Evolutionary conservation across 1,140 invertebrate genomes (phyloP), one percentile per base, ranked within the genome.

Genomic region (Neodiprion pinetum): DNA sequence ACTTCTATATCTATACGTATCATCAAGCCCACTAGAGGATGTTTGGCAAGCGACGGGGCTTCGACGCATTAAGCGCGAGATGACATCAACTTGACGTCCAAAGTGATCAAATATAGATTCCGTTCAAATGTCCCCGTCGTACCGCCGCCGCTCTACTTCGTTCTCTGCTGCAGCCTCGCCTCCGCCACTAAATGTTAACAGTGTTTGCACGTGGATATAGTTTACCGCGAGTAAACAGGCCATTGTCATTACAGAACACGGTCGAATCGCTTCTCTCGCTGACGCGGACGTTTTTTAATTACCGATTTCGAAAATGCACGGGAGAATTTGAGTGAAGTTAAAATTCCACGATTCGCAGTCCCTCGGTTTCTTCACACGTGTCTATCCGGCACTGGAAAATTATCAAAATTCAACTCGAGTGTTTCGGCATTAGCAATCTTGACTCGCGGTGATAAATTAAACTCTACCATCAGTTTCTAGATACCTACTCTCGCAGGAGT

Each of bases 31-130:
- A 61, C 53, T 61, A 61, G 53, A 61, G 53, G 53, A 61, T 61
- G 53, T 61, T 61, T 61, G 53, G 53, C 53, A 9, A 61, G 53
- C 53, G 53, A 61, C 53, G 53, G 53, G 53, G 53, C 53, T 61
- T 61, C 53, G 53, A 61, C 53, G 53, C 53, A 61, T 61, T 61
- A 61, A 61, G 53, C 53, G 53, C 53, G 53, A 61, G 53, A 61
- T 61, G 53, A 61, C 53, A 61, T 61, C 53, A 61, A 61, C 53
- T 61, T 61, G 53, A 61, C 53, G 53, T 61, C 53, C 5, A 61
- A 61, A 14, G 53, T 61, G 53, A 61, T 61, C 53, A 61, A 61
- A 61, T 61, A 61, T 61, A 61, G 53, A 61, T 61, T 61, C n/a
- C 53, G 53, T 61, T 61, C 28, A 5, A 40, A 61, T 61, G 53